Evolutionary conservation across 1,140 invertebrate genomes (phyloP).

Genomic region (Mactra quadrangularis): DNA sequence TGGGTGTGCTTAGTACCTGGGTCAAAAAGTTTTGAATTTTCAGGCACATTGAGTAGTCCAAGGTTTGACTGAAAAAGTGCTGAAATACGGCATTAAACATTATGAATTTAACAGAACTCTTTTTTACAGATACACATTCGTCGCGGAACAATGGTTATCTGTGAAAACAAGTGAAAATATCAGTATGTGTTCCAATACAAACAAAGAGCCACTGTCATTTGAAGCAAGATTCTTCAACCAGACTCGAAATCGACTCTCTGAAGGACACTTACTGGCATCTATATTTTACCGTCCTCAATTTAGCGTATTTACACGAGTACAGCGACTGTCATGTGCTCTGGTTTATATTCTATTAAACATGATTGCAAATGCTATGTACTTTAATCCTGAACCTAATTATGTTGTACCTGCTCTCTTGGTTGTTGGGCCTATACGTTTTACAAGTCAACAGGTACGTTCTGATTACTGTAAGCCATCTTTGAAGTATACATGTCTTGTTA

Average conservation of each 20-base stretch:
- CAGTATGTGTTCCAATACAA: not conserved
- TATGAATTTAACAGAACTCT: too few relatives aligned
- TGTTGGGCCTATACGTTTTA: conserved; percentile 76
- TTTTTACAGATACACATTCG: conserved; percentile 19
- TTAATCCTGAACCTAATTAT: conserved; percentile 73
- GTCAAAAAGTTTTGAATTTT: too few relatives aligned
- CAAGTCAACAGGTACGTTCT: conserved; percentile 69
- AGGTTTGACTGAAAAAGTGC: too few relatives aligned
- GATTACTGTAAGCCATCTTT: too few relatives aligned
- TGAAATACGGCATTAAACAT: too few relatives aligned
- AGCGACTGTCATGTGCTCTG: conserved; percentile 83
- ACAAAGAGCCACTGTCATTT: not conserved
- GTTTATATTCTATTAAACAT: conserved; percentile 83
- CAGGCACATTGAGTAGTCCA: too few relatives aligned
- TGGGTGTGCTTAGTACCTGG: too few relatives aligned
- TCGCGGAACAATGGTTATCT: conserved; percentile 17
- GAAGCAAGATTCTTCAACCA: conserved; percentile 27
- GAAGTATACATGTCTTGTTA: too few relatives aligned
- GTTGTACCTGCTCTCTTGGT: conserved; percentile 60
- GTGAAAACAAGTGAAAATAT: not conserved
- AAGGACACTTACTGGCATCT: conserved; percentile 82
- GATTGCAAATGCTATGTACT: conserved; percentile 84
- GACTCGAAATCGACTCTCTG: conserved; percentile 76
- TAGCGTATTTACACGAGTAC: conserved; percentile 83
- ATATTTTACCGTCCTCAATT: conserved; percentile 81